Conservation (phyloP, 2,113 vertebrate genomes). For the Notothenia coriiceps region DNA sequence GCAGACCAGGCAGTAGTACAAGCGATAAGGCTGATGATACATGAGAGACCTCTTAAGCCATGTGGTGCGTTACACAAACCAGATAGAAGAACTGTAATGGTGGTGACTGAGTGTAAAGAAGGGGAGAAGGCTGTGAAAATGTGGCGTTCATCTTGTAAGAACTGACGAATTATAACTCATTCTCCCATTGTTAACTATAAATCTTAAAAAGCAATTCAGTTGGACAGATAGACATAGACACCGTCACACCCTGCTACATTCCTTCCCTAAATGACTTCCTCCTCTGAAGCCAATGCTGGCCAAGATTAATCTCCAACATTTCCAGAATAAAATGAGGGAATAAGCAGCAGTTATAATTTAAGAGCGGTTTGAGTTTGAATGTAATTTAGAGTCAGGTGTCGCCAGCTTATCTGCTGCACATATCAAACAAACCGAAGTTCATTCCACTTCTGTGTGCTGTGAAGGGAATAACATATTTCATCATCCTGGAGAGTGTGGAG, state of each 20-base stretch:
- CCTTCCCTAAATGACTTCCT: slow-evolving; percentile 38
- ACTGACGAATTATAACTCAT: background rate
- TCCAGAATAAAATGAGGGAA: slow-evolving; percentile 33
- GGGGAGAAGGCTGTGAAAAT: background rate
- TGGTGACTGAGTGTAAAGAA: background rate
- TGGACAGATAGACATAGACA: slow-evolving; percentile 17
- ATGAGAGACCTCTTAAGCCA: slow-evolving; percentile 21
- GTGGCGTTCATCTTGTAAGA: background rate
- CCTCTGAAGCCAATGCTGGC: background rate
- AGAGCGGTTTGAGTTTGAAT: background rate
- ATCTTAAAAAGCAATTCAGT: slow-evolving; percentile 24
- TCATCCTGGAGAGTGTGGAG: background rate
- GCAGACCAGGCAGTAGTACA: slow-evolving; percentile 23
- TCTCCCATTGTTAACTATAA: slow-evolving; percentile 7
- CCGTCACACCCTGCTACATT: slow-evolving; percentile 43
- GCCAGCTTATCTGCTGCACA: background rate
- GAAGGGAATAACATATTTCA: background rate
- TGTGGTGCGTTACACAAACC: slow-evolving; percentile 46
- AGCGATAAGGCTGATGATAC: slow-evolving; percentile 50
- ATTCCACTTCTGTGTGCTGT: slow-evolving; percentile 6
- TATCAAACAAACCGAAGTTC: slow-evolving; percentile 17
- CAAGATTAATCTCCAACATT: slow-evolving; percentile 33
- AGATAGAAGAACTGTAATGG: slow-evolving; percentile 24
- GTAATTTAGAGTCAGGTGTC: slow-evolving; percentile 25
- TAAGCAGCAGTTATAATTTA: background rate